Base-by-base conservation (phyloP, 2,888 invertebrate genomes). In the Pegoplata infirma region DNA sequence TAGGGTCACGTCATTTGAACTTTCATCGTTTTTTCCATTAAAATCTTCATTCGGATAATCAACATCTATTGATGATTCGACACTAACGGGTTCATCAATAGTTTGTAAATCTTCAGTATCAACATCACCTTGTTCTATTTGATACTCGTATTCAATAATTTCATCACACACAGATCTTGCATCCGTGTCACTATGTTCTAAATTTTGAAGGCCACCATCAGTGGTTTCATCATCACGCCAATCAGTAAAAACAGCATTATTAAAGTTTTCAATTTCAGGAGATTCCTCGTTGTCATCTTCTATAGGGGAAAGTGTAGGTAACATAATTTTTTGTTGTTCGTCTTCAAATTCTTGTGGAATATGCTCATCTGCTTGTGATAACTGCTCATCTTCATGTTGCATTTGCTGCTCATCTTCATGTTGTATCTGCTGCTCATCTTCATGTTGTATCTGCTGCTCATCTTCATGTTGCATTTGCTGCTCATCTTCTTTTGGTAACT, bases 121-220 rank as follows among this genome's bases (percentile, higher is more conserved):
- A 17, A 53, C 28, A 16, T 72, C 61, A 21, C 40, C 40, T 4
- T 67, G 46, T 12, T 73, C 77, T 23, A 73, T 17, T 59, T 68
- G 53, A 59, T 73, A 80, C 25, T 80, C 76, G 46, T 64, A 80
- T 46, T 76, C 68, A 0, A 80, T 72, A 1, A 76, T 36, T 61
- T 69, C 76, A 14, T 55, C 56, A 14, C 28, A 19, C 4, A 7
- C 19, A 1, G 23, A 16, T 1, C 19, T 51, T 8, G 21, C 10
- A 16, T 25, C 25, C n/a, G 12, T 51, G 2, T 46, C 51, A 49
- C 5, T 16, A 8, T 8, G n/a, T 59, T 16, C 63, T 16, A 51
- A 1, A 2, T n/a, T 23, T 12, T 67, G 25, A 61, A 63, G 51
- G 32, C 40, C 55, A 0, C 4, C 10, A 49, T 72, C 51, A 36